Evolutionary conservation across 1,140 invertebrate species (phyloP).

Genomic region (Drosophila lacertosa): DNA sequence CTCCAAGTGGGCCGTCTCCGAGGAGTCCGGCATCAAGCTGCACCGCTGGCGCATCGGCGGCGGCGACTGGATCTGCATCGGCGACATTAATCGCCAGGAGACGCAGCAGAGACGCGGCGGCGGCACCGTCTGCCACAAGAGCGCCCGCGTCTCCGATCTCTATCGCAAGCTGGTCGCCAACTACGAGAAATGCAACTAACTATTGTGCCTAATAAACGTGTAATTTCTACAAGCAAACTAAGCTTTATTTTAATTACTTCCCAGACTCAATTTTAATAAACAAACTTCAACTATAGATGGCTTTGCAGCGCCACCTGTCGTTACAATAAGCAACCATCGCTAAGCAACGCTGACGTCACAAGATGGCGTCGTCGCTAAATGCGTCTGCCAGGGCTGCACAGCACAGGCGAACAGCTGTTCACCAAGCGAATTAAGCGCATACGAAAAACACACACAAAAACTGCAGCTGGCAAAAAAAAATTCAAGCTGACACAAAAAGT

Average conservation of each 20-base stretch:
- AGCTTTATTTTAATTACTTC: background rate
- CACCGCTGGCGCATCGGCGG: slow-evolving; percentile 84
- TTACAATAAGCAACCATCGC: too few species aligned
- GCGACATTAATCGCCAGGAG: slow-evolving; percentile 94
- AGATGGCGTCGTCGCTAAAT: slow-evolving; percentile 13
- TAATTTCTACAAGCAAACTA: background rate
- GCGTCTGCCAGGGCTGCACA: slow-evolving; percentile 13
- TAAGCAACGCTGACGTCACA: background rate
- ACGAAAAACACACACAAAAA: slow-evolving; percentile 21
- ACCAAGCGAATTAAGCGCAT: slow-evolving; percentile 16
- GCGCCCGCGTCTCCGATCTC: slow-evolving; percentile 85
- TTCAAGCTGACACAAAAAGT: slow-evolving; percentile 12
- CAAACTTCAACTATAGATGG: slow-evolving; percentile 5
- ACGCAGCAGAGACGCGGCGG: slow-evolving; percentile 91
- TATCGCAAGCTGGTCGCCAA: slow-evolving; percentile 85
- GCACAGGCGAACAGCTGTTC: slow-evolving; percentile 27
- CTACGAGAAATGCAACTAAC: slow-evolving; percentile 76
- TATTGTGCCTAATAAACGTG: background rate
- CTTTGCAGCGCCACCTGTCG: slow-evolving; percentile 24
- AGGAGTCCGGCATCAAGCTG: slow-evolving; percentile 64
- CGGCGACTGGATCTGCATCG: slow-evolving; percentile 92
- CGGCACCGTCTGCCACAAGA: slow-evolving; percentile 91
- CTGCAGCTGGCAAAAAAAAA: slow-evolving; percentile 22
- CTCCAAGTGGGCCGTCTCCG: slow-evolving; percentile 95
- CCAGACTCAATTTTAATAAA: too few species aligned